These are phyloP conservation scores for Melanerpes aurifrons DNA, from an alignment of 2,113 vertebrate species.

Conservation along the genomic window DNA sequence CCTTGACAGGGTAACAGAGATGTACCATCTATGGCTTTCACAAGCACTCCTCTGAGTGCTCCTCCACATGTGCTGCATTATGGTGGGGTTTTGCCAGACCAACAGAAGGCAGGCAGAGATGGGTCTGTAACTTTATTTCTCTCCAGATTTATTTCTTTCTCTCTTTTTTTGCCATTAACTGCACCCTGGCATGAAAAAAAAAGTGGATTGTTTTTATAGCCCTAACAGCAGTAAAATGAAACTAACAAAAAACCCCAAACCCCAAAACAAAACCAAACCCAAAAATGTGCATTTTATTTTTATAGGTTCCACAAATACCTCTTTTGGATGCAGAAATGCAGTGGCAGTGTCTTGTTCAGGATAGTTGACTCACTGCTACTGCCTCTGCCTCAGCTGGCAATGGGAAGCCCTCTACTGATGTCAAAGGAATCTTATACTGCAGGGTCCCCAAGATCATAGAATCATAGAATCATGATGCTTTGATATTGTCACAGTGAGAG, in stretches of 20 bases:
- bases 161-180: not conserved
- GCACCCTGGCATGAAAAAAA: not conserved
- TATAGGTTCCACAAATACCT: constrained; percentile 6
- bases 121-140: constrained; percentile 2
- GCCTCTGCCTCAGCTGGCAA: not conserved
- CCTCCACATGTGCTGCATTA: not conserved
- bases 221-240: constrained; percentile 31
- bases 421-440: not conserved
- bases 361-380: not conserved
- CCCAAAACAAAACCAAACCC: too few relatives aligned
- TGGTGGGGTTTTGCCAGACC: not conserved
- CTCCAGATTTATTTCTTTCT: not conserved
- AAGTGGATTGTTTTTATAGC: not conserved
- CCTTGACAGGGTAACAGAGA: constrained; percentile 43
- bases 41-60: constrained; percentile 21
- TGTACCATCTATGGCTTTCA: constrained; percentile 30
- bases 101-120: not conserved
- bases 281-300: constrained; percentile 28
- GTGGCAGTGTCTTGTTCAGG: accelerated
- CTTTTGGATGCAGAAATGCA: not conserved
- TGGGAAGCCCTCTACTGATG: not conserved
- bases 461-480: not conserved
- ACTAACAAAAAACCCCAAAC: not conserved
- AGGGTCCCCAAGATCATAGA: not conserved
- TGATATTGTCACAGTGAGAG: not conserved